Evolutionary conservation across 1,140 invertebrate species (phyloP).

Genomic region (Patella vulgata): DNA sequence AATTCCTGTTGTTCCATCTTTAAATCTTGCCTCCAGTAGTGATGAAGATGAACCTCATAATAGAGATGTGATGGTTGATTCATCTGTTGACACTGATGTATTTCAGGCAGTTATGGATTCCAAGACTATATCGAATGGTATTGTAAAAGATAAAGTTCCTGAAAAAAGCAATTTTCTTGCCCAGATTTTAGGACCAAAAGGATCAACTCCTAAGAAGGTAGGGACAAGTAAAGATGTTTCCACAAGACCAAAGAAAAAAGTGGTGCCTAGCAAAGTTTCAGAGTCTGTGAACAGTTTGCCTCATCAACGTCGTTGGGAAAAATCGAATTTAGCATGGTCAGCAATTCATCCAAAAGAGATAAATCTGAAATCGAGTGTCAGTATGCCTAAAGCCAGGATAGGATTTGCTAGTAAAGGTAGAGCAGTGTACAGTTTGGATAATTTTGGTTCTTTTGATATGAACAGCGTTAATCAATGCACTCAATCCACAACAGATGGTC

Average conservation of each 20-base stretch:
- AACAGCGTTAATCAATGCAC: no score
- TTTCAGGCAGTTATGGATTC: not conserved
- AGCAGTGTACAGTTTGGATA: not conserved
- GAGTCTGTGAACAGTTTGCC: constrained; percentile 32
- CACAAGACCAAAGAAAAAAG: constrained; percentile 5
- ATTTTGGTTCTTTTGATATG: not conserved
- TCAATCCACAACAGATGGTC: no score
- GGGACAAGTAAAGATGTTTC: not conserved
- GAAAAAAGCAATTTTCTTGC: no score
- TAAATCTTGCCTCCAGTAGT: constrained; percentile 40
- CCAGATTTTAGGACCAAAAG: not conserved
- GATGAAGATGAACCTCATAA: constrained; percentile 4
- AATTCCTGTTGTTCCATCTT: constrained; percentile 30
- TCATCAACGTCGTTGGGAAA: constrained; percentile 46
- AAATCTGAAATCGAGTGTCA: constrained; percentile 33
- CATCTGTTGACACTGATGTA: not conserved
- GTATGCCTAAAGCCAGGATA: not conserved
- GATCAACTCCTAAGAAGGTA: not conserved
- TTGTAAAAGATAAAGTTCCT: no score
- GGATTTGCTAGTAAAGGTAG: not conserved
- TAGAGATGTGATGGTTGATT: not conserved
- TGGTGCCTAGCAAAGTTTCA: constrained; percentile 28
- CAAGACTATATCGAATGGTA: not conserved
- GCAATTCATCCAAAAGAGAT: constrained; percentile 45
- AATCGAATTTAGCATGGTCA: constrained; percentile 51